Percentiles rank a stretch among this genome's conserved stretches.
Evolutionary conservation across 2,888 invertebrate species (phyloP).

Genomic region (Hirtodrosophila cameraria): DNA sequence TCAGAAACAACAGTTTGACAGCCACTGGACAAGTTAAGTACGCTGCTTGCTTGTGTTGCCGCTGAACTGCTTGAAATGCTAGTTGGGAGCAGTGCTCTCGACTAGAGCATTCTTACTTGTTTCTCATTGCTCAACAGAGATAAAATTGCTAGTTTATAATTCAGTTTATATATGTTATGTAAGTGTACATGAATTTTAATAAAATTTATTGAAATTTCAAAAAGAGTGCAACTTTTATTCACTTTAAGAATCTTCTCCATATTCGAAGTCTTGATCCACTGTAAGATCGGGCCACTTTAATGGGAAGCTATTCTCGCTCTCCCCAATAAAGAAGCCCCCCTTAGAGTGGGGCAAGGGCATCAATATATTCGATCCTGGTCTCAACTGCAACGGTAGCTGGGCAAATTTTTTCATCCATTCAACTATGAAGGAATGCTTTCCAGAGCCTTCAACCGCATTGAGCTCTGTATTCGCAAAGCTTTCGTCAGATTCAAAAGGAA

Average conservation of each 20-base stretch:
- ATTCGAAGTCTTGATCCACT: conserved; percentile 5
- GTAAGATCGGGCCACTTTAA: conserved; percentile 19
- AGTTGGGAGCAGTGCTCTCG: too few species aligned
- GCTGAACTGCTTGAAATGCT: too few species aligned
- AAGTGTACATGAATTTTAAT: too few species aligned
- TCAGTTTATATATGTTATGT: too few species aligned
- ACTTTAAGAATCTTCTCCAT: conserved; percentile 11
- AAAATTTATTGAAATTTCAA: not conserved
- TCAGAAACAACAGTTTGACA: too few species aligned
- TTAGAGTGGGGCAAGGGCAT: conserved; percentile 33
- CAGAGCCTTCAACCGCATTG: not conserved
- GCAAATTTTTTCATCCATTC: conserved; percentile 7
- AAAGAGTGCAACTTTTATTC: not conserved
- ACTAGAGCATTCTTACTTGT: too few species aligned
- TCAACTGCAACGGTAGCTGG: conserved; percentile 21
- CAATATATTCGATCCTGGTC: conserved; percentile 30
- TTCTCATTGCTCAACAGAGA: too few species aligned
- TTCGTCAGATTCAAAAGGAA: not conserved
- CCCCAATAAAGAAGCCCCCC: conserved; percentile 26
- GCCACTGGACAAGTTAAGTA: too few species aligned
- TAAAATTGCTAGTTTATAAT: too few species aligned
- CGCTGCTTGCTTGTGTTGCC: too few species aligned
- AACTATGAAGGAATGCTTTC: not conserved
- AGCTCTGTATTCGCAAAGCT: not conserved
- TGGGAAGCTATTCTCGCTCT: not conserved